Conservation (phyloP, 2,113 vertebrate genomes). For the Gorsachius goisagi region DNA sequence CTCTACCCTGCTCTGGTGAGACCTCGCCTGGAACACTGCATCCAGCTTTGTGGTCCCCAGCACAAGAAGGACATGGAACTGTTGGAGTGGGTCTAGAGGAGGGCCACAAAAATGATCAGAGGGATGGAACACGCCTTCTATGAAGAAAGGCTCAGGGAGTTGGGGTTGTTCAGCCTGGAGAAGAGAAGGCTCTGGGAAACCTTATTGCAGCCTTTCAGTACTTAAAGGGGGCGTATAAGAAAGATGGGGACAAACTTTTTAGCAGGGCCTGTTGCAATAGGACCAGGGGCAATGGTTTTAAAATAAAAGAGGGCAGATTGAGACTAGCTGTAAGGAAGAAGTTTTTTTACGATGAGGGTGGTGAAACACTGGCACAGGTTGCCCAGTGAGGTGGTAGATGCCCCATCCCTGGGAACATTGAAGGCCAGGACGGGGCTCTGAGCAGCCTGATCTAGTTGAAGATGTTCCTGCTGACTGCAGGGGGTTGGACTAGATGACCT, state of each 20-base stretch:
- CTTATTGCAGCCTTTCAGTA: not conserved
- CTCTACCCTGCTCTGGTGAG: no score
- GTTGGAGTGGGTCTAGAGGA: no score
- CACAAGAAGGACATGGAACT: no score
- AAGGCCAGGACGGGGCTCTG: not conserved
- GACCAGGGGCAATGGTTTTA: not conserved
- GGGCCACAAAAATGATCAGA: no score
- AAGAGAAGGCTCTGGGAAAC: not conserved
- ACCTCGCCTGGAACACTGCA: no score
- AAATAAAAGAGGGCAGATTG: not conserved
- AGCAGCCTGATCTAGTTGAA: not conserved
- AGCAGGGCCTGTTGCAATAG: not conserved
- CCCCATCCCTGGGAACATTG: not conserved
- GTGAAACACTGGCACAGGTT: not conserved
- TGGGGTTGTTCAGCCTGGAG: no score
- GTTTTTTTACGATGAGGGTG: not conserved
- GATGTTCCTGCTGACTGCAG: no score
- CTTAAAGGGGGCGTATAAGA: not conserved
- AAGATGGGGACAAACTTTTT: not conserved
- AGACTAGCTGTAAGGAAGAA: not conserved
- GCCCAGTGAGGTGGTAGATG: not conserved
- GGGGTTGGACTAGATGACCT: not conserved
- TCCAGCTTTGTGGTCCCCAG: no score
- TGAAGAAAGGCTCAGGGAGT: no score
- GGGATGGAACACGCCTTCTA: no score